phyloP scores from a whole-genome alignment of 1,140 invertebrate species.

The Temnothorax longispinosus region DNA sequence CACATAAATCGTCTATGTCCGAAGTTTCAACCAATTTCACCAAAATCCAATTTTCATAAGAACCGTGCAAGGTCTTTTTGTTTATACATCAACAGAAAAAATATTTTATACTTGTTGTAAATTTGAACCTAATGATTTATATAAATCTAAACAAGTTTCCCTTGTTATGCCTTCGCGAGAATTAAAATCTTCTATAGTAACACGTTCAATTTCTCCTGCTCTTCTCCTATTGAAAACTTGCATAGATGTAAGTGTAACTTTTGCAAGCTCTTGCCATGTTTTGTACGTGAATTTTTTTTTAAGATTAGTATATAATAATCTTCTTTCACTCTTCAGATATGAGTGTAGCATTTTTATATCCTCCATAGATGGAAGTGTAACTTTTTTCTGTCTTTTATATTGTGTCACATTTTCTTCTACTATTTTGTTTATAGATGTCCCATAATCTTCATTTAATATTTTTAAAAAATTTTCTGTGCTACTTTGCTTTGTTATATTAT shows the following conservation, averaged over 20 bases:
- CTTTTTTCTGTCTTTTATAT: neutral
- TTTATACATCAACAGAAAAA: neutral
- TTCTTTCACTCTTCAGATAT: constrained; percentile 7
- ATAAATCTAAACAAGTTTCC: constrained; percentile 1
- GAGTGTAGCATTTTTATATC: constrained; percentile 15
- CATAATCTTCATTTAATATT: constrained; percentile 11
- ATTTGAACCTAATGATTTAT: constrained; percentile 16
- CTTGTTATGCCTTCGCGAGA: constrained; percentile 15
- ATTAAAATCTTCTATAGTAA: constrained; percentile 20
- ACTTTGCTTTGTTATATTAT: neutral
- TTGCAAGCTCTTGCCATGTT: neutral
- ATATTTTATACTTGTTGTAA: constrained; percentile 4
- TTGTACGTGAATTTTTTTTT: neutral
- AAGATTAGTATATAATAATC: constrained; percentile 1
- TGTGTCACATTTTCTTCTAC: neutral
- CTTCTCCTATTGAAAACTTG: constrained; percentile 27
- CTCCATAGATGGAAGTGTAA: constrained; percentile 3
- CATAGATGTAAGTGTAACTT: constrained; percentile 11
- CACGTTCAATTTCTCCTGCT: constrained; percentile 21
- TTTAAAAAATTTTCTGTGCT: constrained; percentile 4
- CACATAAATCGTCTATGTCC: too few relatives aligned
- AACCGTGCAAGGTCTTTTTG: too few relatives aligned
- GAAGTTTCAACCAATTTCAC: too few relatives aligned
- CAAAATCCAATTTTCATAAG: too few relatives aligned
- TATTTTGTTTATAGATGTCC: constrained; percentile 1